These are phyloP conservation scores for Lontra canadensis DNA, from an alignment of 2,113 vertebrate species.

Conservation along the genomic window DNA sequence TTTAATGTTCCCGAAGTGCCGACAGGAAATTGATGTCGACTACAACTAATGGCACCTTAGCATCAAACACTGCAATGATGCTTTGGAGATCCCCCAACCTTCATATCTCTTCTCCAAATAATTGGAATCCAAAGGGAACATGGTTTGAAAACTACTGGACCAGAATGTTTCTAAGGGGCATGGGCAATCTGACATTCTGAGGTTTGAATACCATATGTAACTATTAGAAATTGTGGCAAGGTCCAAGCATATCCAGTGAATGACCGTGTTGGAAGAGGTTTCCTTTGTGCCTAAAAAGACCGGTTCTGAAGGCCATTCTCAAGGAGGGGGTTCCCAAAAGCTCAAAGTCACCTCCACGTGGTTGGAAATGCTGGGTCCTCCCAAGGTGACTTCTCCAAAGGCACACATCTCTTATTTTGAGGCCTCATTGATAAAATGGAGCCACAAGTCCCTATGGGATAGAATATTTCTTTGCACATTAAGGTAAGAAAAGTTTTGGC, in stretches of 20 bases:
- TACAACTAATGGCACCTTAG: neutral
- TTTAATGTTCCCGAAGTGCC: neutral
- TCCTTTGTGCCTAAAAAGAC: neutral
- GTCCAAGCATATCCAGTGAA: neutral
- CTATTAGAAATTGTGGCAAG: neutral
- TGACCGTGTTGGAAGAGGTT: neutral
- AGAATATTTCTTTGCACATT: neutral
- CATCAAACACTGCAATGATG: neutral
- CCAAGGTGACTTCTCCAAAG: neutral
- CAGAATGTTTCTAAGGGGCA: neutral
- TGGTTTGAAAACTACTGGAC: neutral
- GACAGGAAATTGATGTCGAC: neutral
- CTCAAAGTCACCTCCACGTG: neutral
- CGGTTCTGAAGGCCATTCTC: neutral
- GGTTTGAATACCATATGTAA: neutral
- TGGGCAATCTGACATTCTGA: neutral
- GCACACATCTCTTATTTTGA: neutral
- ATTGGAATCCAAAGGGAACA: neutral
- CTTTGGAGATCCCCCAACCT: neutral
- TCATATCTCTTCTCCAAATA: neutral
- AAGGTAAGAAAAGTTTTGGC: neutral
- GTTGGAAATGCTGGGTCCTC: neutral
- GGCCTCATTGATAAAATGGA: neutral
- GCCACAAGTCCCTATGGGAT: neutral
- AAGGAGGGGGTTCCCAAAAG: neutral